A percentile compares a stretch with the other conserved stretches of the same genome.
Conservation (phyloP, 2,113 vertebrate species). For the Xiphophorus couchianus region DNA sequence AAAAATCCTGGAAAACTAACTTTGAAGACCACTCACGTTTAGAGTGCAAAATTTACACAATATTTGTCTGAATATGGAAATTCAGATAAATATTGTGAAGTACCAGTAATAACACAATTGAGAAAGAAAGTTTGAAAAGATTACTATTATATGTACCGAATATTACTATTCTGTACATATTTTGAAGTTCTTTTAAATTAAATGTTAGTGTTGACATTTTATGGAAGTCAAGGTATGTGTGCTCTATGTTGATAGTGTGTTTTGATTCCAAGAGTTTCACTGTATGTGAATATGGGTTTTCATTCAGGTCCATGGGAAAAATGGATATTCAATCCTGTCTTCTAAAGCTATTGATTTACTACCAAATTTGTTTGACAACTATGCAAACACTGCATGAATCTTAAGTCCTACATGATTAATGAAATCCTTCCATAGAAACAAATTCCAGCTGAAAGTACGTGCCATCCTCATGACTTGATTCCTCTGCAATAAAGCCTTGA, state of each 20-base stretch:
- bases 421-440: background rate
- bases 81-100: no score
- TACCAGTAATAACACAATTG: no score
- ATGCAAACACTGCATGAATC: background rate
- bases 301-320: no score
- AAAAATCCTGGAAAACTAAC: no score
- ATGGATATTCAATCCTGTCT: background rate
- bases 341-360: background rate
- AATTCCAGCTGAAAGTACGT: background rate
- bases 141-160: no score
- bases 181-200: background rate
- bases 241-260: slow-evolving; percentile 9
- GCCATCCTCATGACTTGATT: background rate
- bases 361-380: background rate
- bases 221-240: slow-evolving; percentile 14
- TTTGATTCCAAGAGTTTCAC: slow-evolving; percentile 7
- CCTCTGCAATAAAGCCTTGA: background rate
- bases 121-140: no score
- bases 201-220: slow-evolving; percentile 12
- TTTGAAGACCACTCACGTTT: no score
- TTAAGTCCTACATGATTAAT: background rate
- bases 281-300: background rate
- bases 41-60: no score
- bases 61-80: no score
- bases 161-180: no score